Base-by-base conservation (phyloP, 2,113 vertebrate species). In the Dicentrarchus labrax region DNA sequence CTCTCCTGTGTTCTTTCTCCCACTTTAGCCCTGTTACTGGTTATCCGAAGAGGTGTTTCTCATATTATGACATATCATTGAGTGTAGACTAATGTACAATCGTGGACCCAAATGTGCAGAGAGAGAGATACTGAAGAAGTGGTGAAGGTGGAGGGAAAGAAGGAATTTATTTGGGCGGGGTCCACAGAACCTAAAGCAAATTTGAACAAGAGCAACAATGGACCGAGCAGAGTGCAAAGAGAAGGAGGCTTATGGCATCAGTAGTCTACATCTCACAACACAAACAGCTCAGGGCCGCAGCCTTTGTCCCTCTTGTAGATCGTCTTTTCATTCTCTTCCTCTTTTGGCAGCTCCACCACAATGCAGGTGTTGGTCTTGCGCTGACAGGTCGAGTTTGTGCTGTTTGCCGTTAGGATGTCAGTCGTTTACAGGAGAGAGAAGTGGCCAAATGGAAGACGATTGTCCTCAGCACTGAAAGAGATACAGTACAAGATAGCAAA, bases 191-290 rank as follows among this genome's bases (percentile, higher is more conserved):
- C 90, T 84, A 86, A 76, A 93, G 91, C 92, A 93, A 93, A 95
- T 95, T 94, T 95, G 93, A 93, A 88, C 88, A 93, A 72, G 71
- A 78, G 72, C 87, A 93, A 94, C 93, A 95, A 95, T 92, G 87
- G 86, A 70, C 30, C 45, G 88, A 91, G 68, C 71, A 21, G 69
- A 80, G 84, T 64, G 88, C 86, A 88, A 87, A 86, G 92, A 91
- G 88, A 72, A 84, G 78, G 21, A 38, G 92, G 90, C 89, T 95
- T 93, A 84, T 53, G 74, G 82, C 89, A 83, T 94, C 89, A 85
- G 80, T 53, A 15, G 79, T 76, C 87, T 53, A 84, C 91, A 90
- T 92, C 88, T 93, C 84, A 24, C 87, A 83, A 90, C 91, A 86
- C 91, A 94, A 95, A 93, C 92, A 93, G 94, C 94, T 93, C 93